Evolutionary conservation across 2,113 vertebrate genomes (phyloP).

Genomic region (Diadophis punctatus): DNA sequence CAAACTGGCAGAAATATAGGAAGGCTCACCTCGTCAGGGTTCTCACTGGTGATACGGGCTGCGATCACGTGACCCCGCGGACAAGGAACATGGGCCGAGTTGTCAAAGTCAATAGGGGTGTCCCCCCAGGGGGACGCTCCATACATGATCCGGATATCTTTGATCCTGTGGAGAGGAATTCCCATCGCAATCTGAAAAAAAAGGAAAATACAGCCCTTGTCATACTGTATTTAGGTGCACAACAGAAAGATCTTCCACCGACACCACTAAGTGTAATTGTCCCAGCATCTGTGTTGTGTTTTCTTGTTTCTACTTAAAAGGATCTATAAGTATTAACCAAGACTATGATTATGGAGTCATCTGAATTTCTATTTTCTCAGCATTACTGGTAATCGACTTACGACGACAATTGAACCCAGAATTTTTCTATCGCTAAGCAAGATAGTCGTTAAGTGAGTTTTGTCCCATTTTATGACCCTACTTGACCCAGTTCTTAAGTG

Average conservation of each 20-base stretch:
- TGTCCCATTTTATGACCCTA: background rate
- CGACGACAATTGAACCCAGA: background rate
- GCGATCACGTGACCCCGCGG: constrained; percentile 96
- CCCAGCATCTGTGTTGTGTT: background rate
- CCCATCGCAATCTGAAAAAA: constrained; percentile 92
- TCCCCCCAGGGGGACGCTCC: constrained; percentile 94
- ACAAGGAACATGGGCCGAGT: constrained; percentile 82
- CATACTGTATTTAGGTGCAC: background rate
- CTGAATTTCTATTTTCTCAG: background rate
- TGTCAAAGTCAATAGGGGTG: constrained; percentile 88
- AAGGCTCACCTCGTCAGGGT: constrained; percentile 89
- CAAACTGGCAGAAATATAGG: background rate
- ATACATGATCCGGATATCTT: constrained; percentile 95
- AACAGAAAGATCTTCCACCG: background rate
- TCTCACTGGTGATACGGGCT: constrained; percentile 97
- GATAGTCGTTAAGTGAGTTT: no score
- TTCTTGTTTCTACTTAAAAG: background rate
- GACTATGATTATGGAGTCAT: background rate
- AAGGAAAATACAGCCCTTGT: background rate
- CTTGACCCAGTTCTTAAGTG: background rate
- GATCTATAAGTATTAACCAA: background rate
- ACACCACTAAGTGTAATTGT: background rate
- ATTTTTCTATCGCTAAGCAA: no score
- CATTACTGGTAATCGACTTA: background rate
- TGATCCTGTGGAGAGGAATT: constrained; percentile 92